phyloP scores from a whole-genome alignment of 2,113 vertebrate species.

The Sinocyclocheilus grahami region DNA sequence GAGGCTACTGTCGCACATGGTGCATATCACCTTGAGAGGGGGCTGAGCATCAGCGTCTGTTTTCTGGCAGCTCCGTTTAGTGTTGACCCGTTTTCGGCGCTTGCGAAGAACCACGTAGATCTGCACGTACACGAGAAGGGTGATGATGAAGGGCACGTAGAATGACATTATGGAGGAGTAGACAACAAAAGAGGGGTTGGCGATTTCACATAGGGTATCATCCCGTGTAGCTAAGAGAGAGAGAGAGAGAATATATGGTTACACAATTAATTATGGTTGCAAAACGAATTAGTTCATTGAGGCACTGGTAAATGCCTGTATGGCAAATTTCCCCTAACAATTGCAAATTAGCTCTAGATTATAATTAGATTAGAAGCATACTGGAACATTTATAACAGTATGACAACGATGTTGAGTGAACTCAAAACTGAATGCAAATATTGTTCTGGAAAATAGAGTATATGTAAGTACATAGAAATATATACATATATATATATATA shows the following conservation, averaged over 20 bases:
- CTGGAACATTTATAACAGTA: background rate
- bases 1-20: constrained; percentile 1
- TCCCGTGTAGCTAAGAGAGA: constrained; percentile 72
- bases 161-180: constrained; percentile 83
- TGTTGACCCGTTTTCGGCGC: constrained; percentile 78
- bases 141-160: constrained; percentile 82
- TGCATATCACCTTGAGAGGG: constrained; percentile 72
- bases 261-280: background rate
- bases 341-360: constrained; percentile 14
- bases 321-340: constrained; percentile 17
- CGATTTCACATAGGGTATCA: constrained; percentile 75
- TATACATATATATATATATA: too few relatives aligned
- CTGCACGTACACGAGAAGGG: constrained; percentile 80
- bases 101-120: constrained; percentile 80
- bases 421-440: background rate
- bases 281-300: background rate
- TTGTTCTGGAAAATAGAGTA: background rate
- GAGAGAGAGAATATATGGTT: background rate
- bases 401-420: background rate
- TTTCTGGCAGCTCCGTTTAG: constrained; percentile 68
- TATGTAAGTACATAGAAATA: background rate
- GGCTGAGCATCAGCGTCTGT: constrained; percentile 60
- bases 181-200: constrained; percentile 79
- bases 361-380: background rate
- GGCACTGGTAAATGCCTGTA: background rate